Evolutionary conservation across 2,113 vertebrate genomes (phyloP).

Genomic region (Hiodon alosoides): DNA sequence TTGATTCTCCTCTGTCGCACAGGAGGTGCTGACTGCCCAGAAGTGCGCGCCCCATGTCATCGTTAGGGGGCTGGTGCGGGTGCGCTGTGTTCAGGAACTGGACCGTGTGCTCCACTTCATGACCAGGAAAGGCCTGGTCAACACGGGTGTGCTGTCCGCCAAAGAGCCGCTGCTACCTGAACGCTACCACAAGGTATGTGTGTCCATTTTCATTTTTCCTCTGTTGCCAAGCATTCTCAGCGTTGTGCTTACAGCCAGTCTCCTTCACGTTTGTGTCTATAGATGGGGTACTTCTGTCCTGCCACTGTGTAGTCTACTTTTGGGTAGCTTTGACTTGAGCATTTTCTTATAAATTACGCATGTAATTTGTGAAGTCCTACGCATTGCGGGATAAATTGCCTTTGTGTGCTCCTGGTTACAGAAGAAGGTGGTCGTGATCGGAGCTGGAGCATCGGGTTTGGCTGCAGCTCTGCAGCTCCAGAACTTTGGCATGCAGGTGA

Average conservation of each 20-base stretch:
- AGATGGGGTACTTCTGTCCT: not conserved
- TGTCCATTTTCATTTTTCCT: not conserved
- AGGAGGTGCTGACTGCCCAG: slow-evolving; percentile 85
- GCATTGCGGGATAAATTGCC: not conserved
- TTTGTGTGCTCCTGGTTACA: slow-evolving; percentile 34
- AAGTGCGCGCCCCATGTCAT: slow-evolving; percentile 82
- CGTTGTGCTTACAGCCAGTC: not conserved
- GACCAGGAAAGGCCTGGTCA: slow-evolving; percentile 92
- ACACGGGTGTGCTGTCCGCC: slow-evolving; percentile 82
- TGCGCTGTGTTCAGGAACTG: slow-evolving; percentile 89
- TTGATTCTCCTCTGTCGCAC: slow-evolving; percentile 16
- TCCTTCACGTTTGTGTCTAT: not conserved
- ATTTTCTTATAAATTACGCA: not conserved
- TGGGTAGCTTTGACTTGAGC: too few relatives aligned
- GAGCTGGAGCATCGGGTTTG: slow-evolving; percentile 86
- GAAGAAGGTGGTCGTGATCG: slow-evolving; percentile 86
- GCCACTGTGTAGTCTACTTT: too few relatives aligned
- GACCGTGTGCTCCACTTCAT: slow-evolving; percentile 89
- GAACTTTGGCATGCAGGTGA: slow-evolving; percentile 93
- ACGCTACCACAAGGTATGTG: slow-evolving; percentile 73
- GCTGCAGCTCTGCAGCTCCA: slow-evolving; percentile 88
- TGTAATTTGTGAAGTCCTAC: not conserved
- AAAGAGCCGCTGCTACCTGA: slow-evolving; percentile 79
- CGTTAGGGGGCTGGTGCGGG: slow-evolving; percentile 85
- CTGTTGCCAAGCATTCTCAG: not conserved